Base-by-base conservation (phyloP, 2,888 invertebrate species). In the Phymatocera aterrima region DNA sequence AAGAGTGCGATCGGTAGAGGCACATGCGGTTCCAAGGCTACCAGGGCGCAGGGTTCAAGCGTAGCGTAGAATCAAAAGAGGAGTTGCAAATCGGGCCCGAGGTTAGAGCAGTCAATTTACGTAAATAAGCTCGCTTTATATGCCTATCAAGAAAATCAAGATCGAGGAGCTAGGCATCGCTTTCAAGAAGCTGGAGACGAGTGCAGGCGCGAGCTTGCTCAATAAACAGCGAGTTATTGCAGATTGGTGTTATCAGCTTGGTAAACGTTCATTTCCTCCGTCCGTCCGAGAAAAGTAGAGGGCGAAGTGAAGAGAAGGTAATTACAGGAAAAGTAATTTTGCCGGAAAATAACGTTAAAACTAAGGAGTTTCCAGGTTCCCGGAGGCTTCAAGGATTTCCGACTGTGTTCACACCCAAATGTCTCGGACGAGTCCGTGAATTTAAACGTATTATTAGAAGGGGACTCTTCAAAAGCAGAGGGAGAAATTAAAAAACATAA, bases 261-360 rank as follows among this genome's bases (percentile, higher is more conserved):
- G 65, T 31, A 65, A 77, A 77, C 64, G 61, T 64, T 77, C 64
- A 77, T 77, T 77, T 77, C 77, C 64, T 64, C 48, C 64, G 28
- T 64, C 48, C 64, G 48, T 77, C 64, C 34, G 34, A 57, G 75
- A 57, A 28, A 4, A 6, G n/a, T n/a, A 40, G 18, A 21, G 57
- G 37, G 75, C 10, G 24, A 75, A 60, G 75, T 75, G 75, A 57
- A 34, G 75, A 60, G 75, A 60, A 37, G 75, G 75, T 75, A 78
- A 78, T 65, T 65, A 78, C 78, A 75, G 78, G 43, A 57, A 68
- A 68, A 68, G 68, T 68, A 78, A 78, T 78, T 70, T 78, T 37
- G 28, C 68, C 68, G 65, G 68, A 78, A 78, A 78, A 68, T 70
- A 78, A 43, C 78, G 57, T 78, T 40, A 57, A 57, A 57, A 54